Conservation (phyloP, 1,140 invertebrate species). For the Onthophagus taurus region DNA sequence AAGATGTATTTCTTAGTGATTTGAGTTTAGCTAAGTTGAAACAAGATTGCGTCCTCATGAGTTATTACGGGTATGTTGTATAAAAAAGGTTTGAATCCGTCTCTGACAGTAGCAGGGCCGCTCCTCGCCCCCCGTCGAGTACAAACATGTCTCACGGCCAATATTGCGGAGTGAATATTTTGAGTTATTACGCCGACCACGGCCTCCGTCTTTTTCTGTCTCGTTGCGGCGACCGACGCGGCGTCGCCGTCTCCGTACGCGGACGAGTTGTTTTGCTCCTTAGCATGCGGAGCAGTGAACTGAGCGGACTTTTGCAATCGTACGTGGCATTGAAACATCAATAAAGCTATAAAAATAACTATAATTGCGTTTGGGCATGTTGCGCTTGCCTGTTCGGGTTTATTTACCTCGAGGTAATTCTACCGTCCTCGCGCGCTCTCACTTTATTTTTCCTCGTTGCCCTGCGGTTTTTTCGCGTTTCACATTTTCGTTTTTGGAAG, state of each 20-base stretch:
- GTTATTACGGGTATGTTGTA: too few species aligned
- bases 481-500: too few species aligned
- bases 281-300: constrained; percentile 31
- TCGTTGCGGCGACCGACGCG: background rate
- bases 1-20: too few species aligned
- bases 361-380: constrained; percentile 15
- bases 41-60: too few species aligned
- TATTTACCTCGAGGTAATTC: constrained; percentile 9
- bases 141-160: constrained; percentile 14
- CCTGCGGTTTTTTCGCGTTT: too few species aligned
- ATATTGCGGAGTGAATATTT: constrained; percentile 14
- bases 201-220: constrained; percentile 3
- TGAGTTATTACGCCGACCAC: constrained; percentile 10
- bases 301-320: constrained; percentile 27
- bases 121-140: too few species aligned
- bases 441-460: too few species aligned
- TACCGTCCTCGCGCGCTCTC: constrained; percentile 5
- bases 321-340: constrained; percentile 28
- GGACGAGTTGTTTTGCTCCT: constrained; percentile 22
- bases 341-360: constrained; percentile 20
- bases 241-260: background rate
- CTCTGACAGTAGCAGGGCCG: too few species aligned
- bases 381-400: constrained; percentile 9
- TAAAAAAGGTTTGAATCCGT: too few species aligned
- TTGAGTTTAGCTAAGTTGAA: too few species aligned